These are phyloP conservation scores for Sorex fumeus DNA, from an alignment of 2,113 vertebrate species.

Conservation along the genomic window DNA sequence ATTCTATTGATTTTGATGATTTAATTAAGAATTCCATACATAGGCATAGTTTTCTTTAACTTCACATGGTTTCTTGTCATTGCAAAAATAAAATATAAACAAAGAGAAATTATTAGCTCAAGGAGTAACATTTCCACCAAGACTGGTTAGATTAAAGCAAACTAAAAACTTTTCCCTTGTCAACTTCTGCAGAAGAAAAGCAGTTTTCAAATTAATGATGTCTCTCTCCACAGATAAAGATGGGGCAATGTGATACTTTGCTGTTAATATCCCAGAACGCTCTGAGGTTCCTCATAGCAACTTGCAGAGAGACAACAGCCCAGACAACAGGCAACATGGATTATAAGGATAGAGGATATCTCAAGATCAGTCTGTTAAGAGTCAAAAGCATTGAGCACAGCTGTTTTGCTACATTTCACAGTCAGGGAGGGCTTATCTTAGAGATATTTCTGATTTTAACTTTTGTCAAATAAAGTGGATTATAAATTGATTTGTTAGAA, in stretches of 20 bases:
- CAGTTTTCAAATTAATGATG: neutral
- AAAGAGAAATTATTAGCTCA: neutral
- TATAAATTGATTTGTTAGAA: neutral
- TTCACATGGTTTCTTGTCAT: neutral
- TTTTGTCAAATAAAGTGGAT: conserved; percentile 8
- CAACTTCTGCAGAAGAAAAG: conserved; percentile 31
- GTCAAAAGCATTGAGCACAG: neutral
- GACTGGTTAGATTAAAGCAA: neutral
- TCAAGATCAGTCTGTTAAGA: neutral
- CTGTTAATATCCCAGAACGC: neutral
- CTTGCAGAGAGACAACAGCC: neutral
- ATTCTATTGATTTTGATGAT: neutral
- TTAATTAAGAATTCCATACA: neutral
- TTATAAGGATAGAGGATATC: neutral
- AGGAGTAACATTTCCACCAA: neutral
- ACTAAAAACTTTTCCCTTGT: neutral
- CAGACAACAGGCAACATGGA: too few species aligned
- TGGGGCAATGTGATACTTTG: neutral
- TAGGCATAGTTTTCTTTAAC: neutral
- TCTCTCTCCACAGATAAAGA: neutral
- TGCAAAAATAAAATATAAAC: conserved; percentile 24
- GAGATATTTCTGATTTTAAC: neutral
- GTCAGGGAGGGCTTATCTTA: neutral
- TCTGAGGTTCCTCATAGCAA: neutral
- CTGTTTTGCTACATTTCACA: neutral